Percentiles rank a stretch among this genome's conserved stretches.
Evolutionary conservation across 2,797 vertebrate species (phyloP).

Genomic region (Jordanella pulchra): DNA sequence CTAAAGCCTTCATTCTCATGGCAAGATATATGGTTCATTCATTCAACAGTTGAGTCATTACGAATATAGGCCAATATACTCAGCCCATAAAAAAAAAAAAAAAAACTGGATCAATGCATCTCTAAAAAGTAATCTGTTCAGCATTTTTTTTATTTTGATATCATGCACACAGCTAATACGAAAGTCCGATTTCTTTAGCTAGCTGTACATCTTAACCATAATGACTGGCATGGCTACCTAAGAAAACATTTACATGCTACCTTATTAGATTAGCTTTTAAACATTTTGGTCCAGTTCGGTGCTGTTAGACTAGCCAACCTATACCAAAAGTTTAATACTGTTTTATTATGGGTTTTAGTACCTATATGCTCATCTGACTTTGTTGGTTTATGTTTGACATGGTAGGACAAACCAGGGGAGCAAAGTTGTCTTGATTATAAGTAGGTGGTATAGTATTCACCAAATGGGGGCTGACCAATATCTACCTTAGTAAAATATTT

Average conservation of each 20-base stretch:
- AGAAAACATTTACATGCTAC: neutral
- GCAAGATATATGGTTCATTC: too few species aligned
- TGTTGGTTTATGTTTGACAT: neutral
- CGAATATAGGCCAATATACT: too few species aligned
- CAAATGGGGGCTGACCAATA: neutral
- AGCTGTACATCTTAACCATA: neutral
- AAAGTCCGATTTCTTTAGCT: neutral
- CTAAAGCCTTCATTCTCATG: too few species aligned
- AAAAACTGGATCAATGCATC: too few species aligned
- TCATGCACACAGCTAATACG: neutral
- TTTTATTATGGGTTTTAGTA: neutral
- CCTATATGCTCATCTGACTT: too few species aligned
- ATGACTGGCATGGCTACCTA: neutral
- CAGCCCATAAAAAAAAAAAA: too few species aligned
- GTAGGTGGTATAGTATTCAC: neutral
- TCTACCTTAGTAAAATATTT: neutral
- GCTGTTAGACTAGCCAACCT: neutral
- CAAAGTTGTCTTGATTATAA: neutral
- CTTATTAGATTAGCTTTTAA: neutral
- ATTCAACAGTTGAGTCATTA: too few species aligned
- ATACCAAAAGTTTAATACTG: neutral
- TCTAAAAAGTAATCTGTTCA: too few species aligned
- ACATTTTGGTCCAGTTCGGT: neutral
- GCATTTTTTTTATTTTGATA: too few species aligned
- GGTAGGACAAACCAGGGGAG: neutral